These are phyloP conservation scores for Spodoptera litura DNA, from an alignment of 1,140 invertebrate species.

Conservation along the genomic window DNA sequence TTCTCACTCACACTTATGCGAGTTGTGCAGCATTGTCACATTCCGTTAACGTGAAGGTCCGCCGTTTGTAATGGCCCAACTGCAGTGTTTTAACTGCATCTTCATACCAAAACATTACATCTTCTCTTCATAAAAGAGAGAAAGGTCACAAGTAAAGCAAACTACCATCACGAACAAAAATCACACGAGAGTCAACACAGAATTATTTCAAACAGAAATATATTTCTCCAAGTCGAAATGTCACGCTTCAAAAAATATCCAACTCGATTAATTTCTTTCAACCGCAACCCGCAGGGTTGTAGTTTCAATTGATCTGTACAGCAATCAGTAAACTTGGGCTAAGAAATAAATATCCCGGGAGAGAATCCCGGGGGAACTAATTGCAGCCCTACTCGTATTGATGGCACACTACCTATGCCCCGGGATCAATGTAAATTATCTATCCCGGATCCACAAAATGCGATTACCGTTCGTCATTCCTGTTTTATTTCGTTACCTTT, in stretches of 20 bases:
- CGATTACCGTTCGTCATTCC: slow-evolving; percentile 75
- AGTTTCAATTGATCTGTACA: slow-evolving; percentile 70
- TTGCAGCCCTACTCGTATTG: slow-evolving; percentile 80
- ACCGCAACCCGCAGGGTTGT: slow-evolving; percentile 58
- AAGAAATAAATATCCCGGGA: slow-evolving; percentile 79
- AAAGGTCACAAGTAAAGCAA: too few species aligned
- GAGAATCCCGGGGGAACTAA: slow-evolving; percentile 73
- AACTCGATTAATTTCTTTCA: slow-evolving; percentile 57
- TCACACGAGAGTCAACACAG: not conserved
- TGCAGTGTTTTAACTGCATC: too few species aligned
- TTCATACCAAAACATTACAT: too few species aligned
- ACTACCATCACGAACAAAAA: not conserved
- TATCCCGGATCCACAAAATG: slow-evolving; percentile 68
- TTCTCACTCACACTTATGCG: too few species aligned
- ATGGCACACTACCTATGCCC: slow-evolving; percentile 70
- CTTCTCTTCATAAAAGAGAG: too few species aligned
- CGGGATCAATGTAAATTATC: slow-evolving; percentile 82
- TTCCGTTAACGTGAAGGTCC: too few species aligned
- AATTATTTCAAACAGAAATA: not conserved
- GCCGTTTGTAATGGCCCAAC: too few species aligned
- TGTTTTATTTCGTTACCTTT: slow-evolving; percentile 50
- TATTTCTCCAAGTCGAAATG: not conserved
- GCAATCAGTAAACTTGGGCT: slow-evolving; percentile 70
- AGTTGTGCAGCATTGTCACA: too few species aligned
- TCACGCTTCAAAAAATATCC: slow-evolving; percentile 29